Conservation (phyloP, 2,888 invertebrate species). For the Chrysodeixis includens region DNA sequence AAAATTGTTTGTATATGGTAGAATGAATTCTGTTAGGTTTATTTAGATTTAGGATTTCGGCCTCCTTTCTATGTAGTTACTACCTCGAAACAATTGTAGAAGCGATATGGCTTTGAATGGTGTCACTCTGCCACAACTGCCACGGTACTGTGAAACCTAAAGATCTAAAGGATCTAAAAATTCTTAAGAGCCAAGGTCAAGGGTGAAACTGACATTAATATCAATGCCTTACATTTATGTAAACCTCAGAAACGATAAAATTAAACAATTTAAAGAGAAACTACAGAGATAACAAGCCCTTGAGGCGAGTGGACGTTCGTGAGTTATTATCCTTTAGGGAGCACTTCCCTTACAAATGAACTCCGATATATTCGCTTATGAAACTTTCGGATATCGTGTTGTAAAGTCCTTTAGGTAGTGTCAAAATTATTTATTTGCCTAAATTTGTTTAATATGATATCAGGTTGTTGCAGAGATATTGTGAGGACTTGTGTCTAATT, state of each 20-base stretch:
- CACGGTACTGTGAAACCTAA: too few species aligned
- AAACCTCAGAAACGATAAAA: conserved; percentile 28
- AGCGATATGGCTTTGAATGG: too few species aligned
- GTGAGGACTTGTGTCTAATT: not conserved
- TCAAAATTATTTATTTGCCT: conserved; percentile 30
- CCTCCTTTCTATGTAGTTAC: too few species aligned
- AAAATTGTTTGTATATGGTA: not conserved
- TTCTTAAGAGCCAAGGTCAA: too few species aligned
- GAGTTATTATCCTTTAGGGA: conserved; percentile 55
- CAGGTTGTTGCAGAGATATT: not conserved
- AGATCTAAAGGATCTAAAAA: too few species aligned
- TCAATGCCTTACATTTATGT: not conserved
- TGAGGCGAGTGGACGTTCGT: conserved; percentile 31
- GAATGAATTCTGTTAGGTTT: too few species aligned
- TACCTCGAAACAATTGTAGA: too few species aligned
- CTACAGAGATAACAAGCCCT: conserved; percentile 57
- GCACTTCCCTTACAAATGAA: conserved; percentile 57
- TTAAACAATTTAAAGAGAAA: conserved; percentile 53
- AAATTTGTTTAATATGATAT: conserved; percentile 2
- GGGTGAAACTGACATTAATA: too few species aligned
- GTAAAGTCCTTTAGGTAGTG: conserved; percentile 13
- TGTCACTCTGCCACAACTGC: too few species aligned
- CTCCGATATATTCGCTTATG: conserved; percentile 59
- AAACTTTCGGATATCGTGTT: conserved; percentile 54
- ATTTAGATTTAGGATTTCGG: too few species aligned